A percentile compares a stretch with the other conserved stretches of the same genome.
Conservation (phyloP, 2,797 vertebrate genomes). For the Micrastur ruficollis region DNA sequence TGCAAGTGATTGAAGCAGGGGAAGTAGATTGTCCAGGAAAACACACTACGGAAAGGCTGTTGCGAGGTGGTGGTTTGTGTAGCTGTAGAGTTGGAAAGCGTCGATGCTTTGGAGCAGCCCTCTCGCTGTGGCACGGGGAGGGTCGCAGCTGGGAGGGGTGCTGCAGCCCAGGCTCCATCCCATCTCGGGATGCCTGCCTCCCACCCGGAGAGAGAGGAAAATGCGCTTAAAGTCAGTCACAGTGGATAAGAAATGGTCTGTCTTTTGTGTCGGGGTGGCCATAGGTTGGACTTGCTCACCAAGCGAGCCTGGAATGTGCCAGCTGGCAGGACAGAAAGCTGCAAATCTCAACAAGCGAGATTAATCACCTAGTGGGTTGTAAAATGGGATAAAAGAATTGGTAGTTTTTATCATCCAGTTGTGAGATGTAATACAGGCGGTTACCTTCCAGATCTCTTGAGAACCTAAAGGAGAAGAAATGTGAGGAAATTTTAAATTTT, state of each 20-base stretch:
- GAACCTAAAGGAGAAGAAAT: not conserved
- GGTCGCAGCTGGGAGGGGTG: not conserved
- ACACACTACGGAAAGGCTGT: no score
- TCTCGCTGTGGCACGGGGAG: no score
- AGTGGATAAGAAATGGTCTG: not conserved
- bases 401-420: no score
- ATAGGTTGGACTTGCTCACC: not conserved
- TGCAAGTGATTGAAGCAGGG: not conserved
- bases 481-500: no score
- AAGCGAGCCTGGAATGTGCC: not conserved
- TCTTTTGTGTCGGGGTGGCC: not conserved
- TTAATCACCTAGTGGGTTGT: not conserved
- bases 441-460: not conserved
- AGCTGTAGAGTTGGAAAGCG: not conserved
- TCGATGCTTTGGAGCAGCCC: not conserved
- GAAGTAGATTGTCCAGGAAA: not conserved
- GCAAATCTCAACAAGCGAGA: not conserved
- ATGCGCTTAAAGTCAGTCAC: not conserved
- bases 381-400: not conserved
- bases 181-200: not conserved
- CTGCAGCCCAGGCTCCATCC: not conserved
- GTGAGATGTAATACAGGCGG: not conserved
- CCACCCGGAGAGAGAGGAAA: not conserved
- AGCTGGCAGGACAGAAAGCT: not conserved
- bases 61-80: not conserved